A percentile compares a stretch with the other conserved stretches of the same genome.
Evolutionary conservation across 2,888 invertebrate species (phyloP).

Genomic region (Carcina quercana): DNA sequence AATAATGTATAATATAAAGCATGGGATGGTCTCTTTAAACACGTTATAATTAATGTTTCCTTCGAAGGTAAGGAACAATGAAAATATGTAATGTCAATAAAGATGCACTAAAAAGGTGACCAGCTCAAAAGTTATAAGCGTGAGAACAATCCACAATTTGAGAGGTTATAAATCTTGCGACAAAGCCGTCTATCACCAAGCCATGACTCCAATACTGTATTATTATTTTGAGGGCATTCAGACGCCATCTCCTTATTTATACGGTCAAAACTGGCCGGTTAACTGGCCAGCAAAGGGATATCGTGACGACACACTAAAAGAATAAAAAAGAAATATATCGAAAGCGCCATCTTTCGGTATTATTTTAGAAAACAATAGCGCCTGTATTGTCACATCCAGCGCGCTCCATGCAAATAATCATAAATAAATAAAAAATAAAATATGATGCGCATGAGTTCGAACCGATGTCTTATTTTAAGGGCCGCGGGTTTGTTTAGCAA

Average conservation of each 20-base stretch:
- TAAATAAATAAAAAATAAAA: conserved; percentile 74
- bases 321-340: conserved; percentile 35
- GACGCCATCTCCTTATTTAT: conserved; percentile 54
- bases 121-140: conserved; percentile 19
- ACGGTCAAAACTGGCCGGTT: conserved; percentile 31
- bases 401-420: conserved; percentile 71
- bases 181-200: conserved; percentile 30
- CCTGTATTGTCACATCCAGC: conserved; percentile 62
- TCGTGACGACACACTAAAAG: conserved; percentile 23
- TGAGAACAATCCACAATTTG: conserved; percentile 40
- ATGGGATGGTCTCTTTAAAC: no score
- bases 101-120: background rate
- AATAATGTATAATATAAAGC: no score
- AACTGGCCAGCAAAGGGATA: conserved; percentile 10
- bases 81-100: no score
- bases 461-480: conserved; percentile 65
- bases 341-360: conserved; percentile 70
- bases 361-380: conserved; percentile 69
- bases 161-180: conserved; percentile 35
- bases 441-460: conserved; percentile 49
- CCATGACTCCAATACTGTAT: no score
- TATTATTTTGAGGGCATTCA: conserved; percentile 56
- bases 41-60: no score
- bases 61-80: no score
- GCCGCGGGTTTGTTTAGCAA: conserved; percentile 30